Conservation (phyloP, 2,797 vertebrate species). For the Protosalanx chinensis region DNA sequence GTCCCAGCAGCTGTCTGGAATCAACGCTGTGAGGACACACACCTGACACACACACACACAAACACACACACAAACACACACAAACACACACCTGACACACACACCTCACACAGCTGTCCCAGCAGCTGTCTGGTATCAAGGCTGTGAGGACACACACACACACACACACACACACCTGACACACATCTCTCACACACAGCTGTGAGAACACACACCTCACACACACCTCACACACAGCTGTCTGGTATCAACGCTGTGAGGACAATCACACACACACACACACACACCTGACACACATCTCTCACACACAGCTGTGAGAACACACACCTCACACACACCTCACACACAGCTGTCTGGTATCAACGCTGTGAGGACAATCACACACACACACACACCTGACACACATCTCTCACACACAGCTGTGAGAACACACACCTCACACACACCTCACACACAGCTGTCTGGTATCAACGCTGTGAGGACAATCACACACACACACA, state of each 20-base stretch:
- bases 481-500: constrained; percentile 24
- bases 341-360: constrained; percentile 94
- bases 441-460: constrained; percentile 78
- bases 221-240: not conserved
- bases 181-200: not conserved
- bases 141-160: constrained; percentile 77
- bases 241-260: too few species aligned
- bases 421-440: too few species aligned
- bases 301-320: too few species aligned
- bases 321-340: too few species aligned
- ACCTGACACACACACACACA: constrained; percentile 17
- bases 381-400: not conserved
- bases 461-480: constrained; percentile 97
- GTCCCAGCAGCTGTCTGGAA: constrained; percentile 97
- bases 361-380: constrained; percentile 84
- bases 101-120: constrained; percentile 62
- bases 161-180: constrained; percentile 5
- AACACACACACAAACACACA: not conserved
- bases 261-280: too few species aligned
- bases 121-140: constrained; percentile 95
- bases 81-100: not conserved
- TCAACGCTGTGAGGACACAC: constrained; percentile 87
- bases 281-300: too few species aligned
- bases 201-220: not conserved
- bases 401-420: too few species aligned